A percentile compares a stretch with the other conserved stretches of the same genome.
phyloP scores from a whole-genome alignment of 2,113 vertebrate genomes.

The Perognathus longimembris region DNA sequence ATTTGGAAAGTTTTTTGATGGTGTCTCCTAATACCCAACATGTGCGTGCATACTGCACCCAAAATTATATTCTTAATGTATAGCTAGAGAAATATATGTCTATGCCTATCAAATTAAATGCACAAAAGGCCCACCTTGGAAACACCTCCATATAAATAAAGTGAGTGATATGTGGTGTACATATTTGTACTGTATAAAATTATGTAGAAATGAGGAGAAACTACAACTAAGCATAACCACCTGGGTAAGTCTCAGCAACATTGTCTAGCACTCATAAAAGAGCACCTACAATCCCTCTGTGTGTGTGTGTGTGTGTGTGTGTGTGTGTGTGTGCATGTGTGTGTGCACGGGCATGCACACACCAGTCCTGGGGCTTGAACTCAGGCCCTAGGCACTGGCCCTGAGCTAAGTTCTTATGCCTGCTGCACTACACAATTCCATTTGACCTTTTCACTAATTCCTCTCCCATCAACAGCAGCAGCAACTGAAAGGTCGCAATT shows the following conservation, averaged over 20 bases:
- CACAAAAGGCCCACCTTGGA: neutral
- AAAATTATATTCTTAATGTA: neutral
- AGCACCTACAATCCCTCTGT: no score
- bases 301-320: no score
- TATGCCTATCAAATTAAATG: neutral
- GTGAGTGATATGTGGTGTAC: neutral
- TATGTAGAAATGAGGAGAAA: neutral
- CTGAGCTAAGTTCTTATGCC: neutral
- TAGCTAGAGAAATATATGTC: neutral
- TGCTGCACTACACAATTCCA: neutral
- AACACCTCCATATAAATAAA: slow-evolving; percentile 1
- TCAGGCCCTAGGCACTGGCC: no score
- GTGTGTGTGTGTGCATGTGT: no score
- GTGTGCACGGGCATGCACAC: no score
- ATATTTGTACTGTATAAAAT: neutral
- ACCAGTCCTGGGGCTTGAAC: no score
- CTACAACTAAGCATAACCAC: neutral
- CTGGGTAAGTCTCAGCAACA: neutral
- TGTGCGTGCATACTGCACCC: neutral
- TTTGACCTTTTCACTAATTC: neutral
- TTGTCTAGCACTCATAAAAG: neutral
- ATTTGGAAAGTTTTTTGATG: neutral
- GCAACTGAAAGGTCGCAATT: neutral
- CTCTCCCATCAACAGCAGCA: neutral
- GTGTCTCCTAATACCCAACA: neutral